These are phyloP conservation scores for Hyperoodon ampullatus DNA, from an alignment of 2,113 vertebrate species.

Conservation along the genomic window DNA sequence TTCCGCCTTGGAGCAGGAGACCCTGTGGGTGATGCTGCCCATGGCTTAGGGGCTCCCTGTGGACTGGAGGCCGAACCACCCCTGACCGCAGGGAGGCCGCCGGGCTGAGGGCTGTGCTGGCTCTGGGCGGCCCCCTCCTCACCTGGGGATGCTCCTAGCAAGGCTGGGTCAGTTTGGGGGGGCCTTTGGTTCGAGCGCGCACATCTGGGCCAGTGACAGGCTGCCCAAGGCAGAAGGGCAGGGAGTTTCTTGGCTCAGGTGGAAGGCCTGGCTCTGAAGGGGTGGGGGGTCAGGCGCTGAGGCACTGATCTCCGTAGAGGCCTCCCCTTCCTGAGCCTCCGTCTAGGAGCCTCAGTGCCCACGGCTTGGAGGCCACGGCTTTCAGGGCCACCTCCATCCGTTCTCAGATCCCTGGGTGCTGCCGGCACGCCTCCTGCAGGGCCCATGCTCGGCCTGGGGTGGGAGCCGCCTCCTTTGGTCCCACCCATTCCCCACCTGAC, in stretches of 20 bases:
- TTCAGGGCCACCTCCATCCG: not conserved
- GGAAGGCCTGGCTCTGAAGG: not conserved
- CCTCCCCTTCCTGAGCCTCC: not conserved
- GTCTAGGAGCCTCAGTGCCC: not conserved
- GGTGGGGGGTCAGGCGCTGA: not conserved
- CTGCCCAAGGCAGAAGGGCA: not conserved
- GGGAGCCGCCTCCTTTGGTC: not conserved
- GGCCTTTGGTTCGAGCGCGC: not conserved
- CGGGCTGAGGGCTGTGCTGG: not conserved
- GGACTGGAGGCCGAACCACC: not conserved
- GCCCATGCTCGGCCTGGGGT: not conserved
- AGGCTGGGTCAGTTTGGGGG: not conserved
- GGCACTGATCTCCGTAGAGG: not conserved
- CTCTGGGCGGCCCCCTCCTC: not conserved
- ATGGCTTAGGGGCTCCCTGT: not conserved
- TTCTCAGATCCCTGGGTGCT: slow-evolving; percentile 7
- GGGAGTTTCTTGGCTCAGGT: not conserved
- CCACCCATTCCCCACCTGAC: not conserved
- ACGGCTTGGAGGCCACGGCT: not conserved
- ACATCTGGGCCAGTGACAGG: fast-evolving
- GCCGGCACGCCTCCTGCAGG: not conserved
- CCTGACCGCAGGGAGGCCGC: not conserved
- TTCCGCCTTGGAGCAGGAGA: not conserved
- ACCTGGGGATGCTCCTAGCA: not conserved
- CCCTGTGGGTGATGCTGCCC: not conserved